Evolutionary conservation across 2,797 vertebrate genomes (phyloP).

Genomic region (Coranthus polyacanthus): DNA sequence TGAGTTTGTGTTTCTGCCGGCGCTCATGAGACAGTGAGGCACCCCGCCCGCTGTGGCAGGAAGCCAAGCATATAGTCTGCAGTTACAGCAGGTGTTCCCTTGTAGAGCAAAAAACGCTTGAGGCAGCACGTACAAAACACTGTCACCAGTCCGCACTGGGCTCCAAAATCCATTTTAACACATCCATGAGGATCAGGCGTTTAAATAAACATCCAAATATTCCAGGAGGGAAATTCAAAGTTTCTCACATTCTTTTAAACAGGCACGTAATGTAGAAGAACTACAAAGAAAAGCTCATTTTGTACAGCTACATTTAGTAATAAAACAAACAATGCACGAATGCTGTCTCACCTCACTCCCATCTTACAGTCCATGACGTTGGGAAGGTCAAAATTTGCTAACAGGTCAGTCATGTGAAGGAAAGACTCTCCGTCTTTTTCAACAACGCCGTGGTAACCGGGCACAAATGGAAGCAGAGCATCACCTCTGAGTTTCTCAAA

Average conservation of each 20-base stretch:
- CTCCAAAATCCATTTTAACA: constrained; percentile 16
- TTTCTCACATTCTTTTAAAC: not conserved
- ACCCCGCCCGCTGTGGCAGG: constrained; percentile 75
- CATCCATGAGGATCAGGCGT: not conserved
- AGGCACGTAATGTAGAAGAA: too few relatives aligned
- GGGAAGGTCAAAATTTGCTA: constrained; percentile 91
- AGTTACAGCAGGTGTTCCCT: constrained; percentile 82
- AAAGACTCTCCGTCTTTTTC: constrained; percentile 94
- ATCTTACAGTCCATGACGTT: constrained; percentile 99
- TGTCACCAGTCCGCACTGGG: constrained; percentile 5
- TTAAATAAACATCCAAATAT: not conserved
- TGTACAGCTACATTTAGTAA: too few relatives aligned
- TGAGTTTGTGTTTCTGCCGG: constrained; percentile 33
- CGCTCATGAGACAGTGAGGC: constrained; percentile 46
- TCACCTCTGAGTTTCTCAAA: constrained; percentile 91
- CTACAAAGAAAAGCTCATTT: too few relatives aligned
- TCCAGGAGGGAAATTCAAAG: not conserved
- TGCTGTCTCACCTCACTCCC: constrained; percentile 92
- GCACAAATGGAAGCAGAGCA: constrained; percentile 87
- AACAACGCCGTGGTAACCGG: constrained; percentile 91
- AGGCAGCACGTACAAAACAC: constrained; percentile 8
- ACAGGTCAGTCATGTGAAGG: constrained; percentile 94
- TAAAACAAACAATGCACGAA: too few relatives aligned
- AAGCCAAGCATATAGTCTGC: constrained; percentile 75
- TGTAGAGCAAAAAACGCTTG: constrained; percentile 42